These are phyloP conservation scores for Latheticus oryzae DNA, from an alignment of 2,888 invertebrate genomes.

Conservation along the genomic window DNA sequence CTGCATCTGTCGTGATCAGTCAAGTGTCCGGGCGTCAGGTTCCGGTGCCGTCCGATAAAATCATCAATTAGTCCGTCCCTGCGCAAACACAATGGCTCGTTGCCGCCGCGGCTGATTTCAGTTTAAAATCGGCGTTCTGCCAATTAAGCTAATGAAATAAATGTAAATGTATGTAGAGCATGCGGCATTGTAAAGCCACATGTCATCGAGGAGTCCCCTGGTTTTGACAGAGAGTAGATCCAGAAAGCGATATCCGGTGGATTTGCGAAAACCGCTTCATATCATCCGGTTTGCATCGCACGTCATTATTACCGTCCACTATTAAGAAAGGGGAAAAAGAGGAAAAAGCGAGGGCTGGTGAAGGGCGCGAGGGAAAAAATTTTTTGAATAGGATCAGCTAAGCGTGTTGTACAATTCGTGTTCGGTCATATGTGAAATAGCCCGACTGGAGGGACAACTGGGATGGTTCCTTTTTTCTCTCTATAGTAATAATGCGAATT, in stretches of 20 bases:
- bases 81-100: slow-evolving; percentile 36
- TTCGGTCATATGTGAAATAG: slow-evolving; percentile 76
- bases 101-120: slow-evolving; percentile 35
- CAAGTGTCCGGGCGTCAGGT: slow-evolving; percentile 36
- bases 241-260: slow-evolving; percentile 54
- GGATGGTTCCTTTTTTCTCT: slow-evolving; percentile 38
- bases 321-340: slow-evolving; percentile 26
- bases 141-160: slow-evolving; percentile 62
- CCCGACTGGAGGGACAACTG: slow-evolving; percentile 61
- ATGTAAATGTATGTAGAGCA: slow-evolving; percentile 62
- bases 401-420: slow-evolving; percentile 75
- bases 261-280: slow-evolving; percentile 47
- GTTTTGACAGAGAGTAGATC: slow-evolving; percentile 54
- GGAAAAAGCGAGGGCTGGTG: slow-evolving; percentile 32
- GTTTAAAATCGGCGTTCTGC: slow-evolving; percentile 40
- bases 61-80: slow-evolving; percentile 39
- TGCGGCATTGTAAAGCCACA: slow-evolving; percentile 61
- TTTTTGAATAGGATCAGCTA: slow-evolving; percentile 73
- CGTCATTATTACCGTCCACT: slow-evolving; percentile 33
- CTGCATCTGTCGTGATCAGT: slow-evolving; percentile 38
- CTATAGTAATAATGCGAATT: slow-evolving; percentile 59
- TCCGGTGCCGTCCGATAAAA: slow-evolving; percentile 36
- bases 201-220: slow-evolving; percentile 56
- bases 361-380: slow-evolving; percentile 55
- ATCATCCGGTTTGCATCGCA: slow-evolving; percentile 36